Evolutionary conservation across 1,140 invertebrate species (phyloP), one percentile per base, ranked within the genome.

Genomic region (Brachionus rotundiformis): DNA sequence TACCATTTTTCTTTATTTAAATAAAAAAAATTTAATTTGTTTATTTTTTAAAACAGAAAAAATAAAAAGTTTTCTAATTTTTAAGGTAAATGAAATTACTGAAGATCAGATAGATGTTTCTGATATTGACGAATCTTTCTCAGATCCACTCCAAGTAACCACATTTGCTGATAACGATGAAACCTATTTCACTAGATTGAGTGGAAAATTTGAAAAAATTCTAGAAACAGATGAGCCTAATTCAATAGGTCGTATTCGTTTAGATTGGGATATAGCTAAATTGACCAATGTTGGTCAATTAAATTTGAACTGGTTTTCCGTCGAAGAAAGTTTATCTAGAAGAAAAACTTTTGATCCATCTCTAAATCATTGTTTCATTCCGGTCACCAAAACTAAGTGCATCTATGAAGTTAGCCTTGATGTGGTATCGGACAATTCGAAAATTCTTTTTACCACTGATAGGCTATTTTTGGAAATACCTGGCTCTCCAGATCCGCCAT

Each of bases 401-500:
- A 83, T 86, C 2, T 87, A 87, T 81, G 84, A 85, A 54, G 83
- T 88, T 4, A 84, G 83, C 2, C 84, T 88, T 7, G 86, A 88
- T 44, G 85, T 85, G 13, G 82, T 82, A 10, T 86, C 84, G 71
- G 84, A 85, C 65, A 85, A 85, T 16, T 85, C 87, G 7, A 84
- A 84, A 3, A 73, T 85, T 5, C 71, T 83, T 47, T 76, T 83
- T 10, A 82, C 49, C 13, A 59, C 49, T 49, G 86, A 87, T 81
- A 83, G 84, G 27, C 81, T 88, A 8, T 86, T 87, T 81, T 82
- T 87, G 23, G 84, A 87, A 82, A 84, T 86, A 7, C 87, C 87
- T 6, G 87, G 87, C 13, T 85, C 86, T 44, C 87, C 87, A 16
- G 87, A 87, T 76, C 68, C 86, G 1, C 87, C 87, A 6, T 84